Conservation (phyloP, 1,140 invertebrate species). For the Protaetia brevitarsis region DNA sequence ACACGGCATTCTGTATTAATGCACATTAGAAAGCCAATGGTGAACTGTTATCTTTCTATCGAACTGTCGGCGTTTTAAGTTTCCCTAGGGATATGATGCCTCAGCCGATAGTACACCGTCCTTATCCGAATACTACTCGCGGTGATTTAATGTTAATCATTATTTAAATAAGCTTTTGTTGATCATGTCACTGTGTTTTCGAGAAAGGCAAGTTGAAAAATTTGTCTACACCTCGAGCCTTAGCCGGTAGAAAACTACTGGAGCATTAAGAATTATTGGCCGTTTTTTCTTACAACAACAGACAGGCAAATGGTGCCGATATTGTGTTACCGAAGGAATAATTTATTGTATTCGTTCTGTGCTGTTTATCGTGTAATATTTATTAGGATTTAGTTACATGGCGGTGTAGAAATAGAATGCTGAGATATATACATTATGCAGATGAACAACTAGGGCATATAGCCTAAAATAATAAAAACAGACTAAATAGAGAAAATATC, state of each 20-base stretch:
- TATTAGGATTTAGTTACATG: too few species aligned
- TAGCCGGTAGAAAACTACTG: neutral
- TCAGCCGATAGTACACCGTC: neutral
- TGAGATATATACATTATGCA: too few species aligned
- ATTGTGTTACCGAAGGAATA: neutral
- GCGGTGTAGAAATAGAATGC: too few species aligned
- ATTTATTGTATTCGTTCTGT: neutral
- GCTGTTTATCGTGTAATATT: neutral
- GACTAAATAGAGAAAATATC: too few species aligned
- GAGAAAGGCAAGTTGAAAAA: neutral
- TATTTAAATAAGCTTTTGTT: neutral
- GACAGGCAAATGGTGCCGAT: neutral
- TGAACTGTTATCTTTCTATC: neutral
- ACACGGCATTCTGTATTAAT: neutral
- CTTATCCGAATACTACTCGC: neutral
- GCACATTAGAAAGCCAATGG: neutral
- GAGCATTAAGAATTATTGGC: neutral
- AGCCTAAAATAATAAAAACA: too few species aligned
- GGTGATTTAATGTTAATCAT: conserved; percentile 9
- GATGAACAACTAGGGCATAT: too few species aligned
- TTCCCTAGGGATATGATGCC: neutral
- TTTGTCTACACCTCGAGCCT: neutral
- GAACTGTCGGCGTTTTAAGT: neutral
- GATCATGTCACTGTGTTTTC: neutral
- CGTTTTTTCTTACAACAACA: neutral